Evolutionary conservation across 2,113 vertebrate genomes (phyloP).

Genomic region (Prunella fulvescens): DNA sequence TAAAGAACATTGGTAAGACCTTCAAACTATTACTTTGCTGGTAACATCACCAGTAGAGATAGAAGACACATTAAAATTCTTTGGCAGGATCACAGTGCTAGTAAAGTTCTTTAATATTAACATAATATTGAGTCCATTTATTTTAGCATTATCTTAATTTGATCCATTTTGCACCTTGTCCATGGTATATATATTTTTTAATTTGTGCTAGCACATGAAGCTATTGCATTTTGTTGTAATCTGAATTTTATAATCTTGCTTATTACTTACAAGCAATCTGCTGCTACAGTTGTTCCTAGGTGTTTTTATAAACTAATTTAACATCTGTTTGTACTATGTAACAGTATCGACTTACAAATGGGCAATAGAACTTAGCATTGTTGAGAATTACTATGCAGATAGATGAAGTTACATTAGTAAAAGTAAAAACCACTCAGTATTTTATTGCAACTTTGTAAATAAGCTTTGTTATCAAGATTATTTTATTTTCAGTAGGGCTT

Average conservation of each 20-base stretch:
- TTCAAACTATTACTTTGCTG: neutral
- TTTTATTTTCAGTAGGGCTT: conserved; percentile 32
- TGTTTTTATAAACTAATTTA: conserved; percentile 77
- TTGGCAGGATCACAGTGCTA: neutral
- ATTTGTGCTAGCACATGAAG: conserved; percentile 30
- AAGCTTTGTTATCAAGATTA: conserved; percentile 60
- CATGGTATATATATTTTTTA: conserved; percentile 56
- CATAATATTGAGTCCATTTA: conserved; percentile 62
- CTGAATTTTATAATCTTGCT: conserved; percentile 71
- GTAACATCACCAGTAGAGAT: neutral
- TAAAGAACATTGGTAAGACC: neutral
- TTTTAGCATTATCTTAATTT: conserved; percentile 72
- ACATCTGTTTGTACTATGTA: conserved; percentile 68
- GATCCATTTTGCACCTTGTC: conserved; percentile 62
- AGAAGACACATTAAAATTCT: conserved; percentile 6
- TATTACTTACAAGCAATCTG: conserved; percentile 77
- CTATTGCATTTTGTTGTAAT: conserved; percentile 66
- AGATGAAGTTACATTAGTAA: conserved; percentile 64
- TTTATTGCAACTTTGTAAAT: conserved; percentile 59
- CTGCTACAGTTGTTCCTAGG: conserved; percentile 69
- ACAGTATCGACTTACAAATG: conserved; percentile 68
- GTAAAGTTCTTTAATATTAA: conserved; percentile 59
- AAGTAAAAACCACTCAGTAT: conserved; percentile 50
- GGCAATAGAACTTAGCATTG: conserved; percentile 58
- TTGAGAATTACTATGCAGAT: conserved; percentile 64